A percentile compares a stretch with the other conserved stretches of the same genome.
phyloP scores from a whole-genome alignment of 2,888 invertebrate species.

The Iphiclides podalirius region DNA sequence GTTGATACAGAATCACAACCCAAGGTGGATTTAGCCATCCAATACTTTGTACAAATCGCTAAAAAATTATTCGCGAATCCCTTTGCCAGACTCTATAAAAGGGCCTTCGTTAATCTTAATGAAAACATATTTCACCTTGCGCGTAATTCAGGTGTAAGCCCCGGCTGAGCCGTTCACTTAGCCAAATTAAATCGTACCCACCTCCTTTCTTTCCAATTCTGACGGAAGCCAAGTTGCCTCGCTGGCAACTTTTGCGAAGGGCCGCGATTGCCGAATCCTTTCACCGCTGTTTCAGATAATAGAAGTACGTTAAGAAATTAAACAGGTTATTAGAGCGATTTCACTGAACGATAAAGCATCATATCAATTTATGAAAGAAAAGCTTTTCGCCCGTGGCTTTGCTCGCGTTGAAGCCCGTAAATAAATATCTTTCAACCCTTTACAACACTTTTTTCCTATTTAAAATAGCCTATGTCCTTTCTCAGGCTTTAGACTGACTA shows the following conservation, averaged over 20 bases:
- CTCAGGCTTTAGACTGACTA: too few relatives aligned
- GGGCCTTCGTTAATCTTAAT: constrained; percentile 20
- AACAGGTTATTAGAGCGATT: too few relatives aligned
- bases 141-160: constrained; percentile 20
- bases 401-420: too few relatives aligned
- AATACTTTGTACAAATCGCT: not conserved
- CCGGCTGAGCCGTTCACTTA: constrained; percentile 32
- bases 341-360: too few relatives aligned
- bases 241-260: constrained; percentile 26
- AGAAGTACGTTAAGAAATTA: too few relatives aligned
- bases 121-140: constrained; percentile 20
- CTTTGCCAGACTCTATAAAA: constrained; percentile 9
- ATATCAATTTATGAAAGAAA: too few relatives aligned
- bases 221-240: constrained; percentile 25
- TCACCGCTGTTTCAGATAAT: not conserved
- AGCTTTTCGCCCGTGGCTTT: too few relatives aligned
- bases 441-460: too few relatives aligned
- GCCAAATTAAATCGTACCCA: constrained; percentile 34
- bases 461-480: too few relatives aligned
- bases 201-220: constrained; percentile 19
- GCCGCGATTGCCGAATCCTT: not conserved
- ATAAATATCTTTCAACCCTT: too few relatives aligned
- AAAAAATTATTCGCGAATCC: constrained; percentile 6
- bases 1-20: too few relatives aligned
- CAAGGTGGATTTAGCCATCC: too few relatives aligned